Evolutionary conservation across 2,888 invertebrate species (phyloP).

Genomic region (Cosmopolites sordidus): DNA sequence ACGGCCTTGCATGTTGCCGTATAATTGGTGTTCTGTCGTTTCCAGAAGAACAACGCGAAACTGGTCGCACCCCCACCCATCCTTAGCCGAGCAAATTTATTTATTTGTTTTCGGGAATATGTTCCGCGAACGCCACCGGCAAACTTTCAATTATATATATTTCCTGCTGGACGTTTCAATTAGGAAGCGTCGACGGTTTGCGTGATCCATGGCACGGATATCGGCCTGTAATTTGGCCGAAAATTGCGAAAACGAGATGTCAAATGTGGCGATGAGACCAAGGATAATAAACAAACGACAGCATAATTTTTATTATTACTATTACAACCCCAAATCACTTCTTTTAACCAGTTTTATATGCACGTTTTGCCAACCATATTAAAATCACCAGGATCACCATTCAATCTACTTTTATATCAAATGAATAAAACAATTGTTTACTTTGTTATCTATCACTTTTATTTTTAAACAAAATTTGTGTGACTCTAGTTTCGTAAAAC

Average conservation of each 20-base stretch:
- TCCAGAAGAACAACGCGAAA: neutral
- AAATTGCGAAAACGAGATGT: neutral
- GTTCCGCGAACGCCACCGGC: neutral
- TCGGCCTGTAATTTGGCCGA: neutral
- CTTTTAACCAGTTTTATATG: no score
- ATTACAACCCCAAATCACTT: no score
- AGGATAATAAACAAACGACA: no score
- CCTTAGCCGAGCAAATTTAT: neutral
- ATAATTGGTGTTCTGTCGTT: neutral
- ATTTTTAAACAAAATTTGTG: no score
- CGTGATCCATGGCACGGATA: neutral
- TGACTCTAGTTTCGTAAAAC: no score
- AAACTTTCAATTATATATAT: slow-evolving; percentile 43
- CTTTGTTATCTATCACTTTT: no score
- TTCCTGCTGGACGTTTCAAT: slow-evolving; percentile 45
- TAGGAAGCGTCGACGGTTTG: slow-evolving; percentile 27
- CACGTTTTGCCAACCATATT: no score
- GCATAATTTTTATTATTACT: no score
- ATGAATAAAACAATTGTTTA: no score
- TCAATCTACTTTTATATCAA: no score
- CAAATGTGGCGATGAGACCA: no score
- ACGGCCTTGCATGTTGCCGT: neutral
- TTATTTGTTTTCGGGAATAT: neutral
- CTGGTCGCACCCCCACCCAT: neutral
- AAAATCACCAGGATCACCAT: no score